Base-by-base conservation (phyloP, 2,888 invertebrate genomes). In the Lymantria monacha region DNA sequence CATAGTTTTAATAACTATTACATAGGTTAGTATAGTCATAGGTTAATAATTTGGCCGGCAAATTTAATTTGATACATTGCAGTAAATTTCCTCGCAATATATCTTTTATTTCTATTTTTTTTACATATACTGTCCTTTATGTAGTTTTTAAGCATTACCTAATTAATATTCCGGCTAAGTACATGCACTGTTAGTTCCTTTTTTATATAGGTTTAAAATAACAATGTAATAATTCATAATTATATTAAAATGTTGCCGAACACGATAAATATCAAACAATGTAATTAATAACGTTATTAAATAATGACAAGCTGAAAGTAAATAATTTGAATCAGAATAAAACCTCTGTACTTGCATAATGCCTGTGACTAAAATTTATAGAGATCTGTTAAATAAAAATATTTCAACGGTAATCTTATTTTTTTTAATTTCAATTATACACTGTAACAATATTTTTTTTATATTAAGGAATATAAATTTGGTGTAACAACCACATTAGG, bases 181-280 rank as follows among this genome's bases (percentile, higher is more conserved):
- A 79, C 73, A 78, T 69, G 80, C 85, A 83, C 82, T 77, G 74
- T 83, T 88, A 89, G 90, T 90, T 90, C 90, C 90, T 90, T 85
- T n/a, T 81, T 83, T 82, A 79, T 79, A 83, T 87, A 87, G 80
- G 74, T 74, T 73, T 72, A 76, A 22, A 76, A 70, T 57, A 70
- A 72, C 66, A 71, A 72, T 63, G 63, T 69, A 10, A 66, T 79
- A 72, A 75, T 74, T 66, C 53, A 56, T 65, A 68, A 62, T 72
- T 71, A 66, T 69, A 61, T 33, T 70, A 55, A 67, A 67, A 63
- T 63, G 69, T 72, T 75, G 72, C 49, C 53, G 51, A 48, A 57
- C 42, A 49, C 49, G 51, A 22, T 22, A 22, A 22, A 22, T 22
- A 58, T 59, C 48, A 46, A 54, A 51, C 22, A 55, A 53, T 51